Conservation (phyloP, 2,797 vertebrate species). For the Mastacembelus armatus region DNA sequence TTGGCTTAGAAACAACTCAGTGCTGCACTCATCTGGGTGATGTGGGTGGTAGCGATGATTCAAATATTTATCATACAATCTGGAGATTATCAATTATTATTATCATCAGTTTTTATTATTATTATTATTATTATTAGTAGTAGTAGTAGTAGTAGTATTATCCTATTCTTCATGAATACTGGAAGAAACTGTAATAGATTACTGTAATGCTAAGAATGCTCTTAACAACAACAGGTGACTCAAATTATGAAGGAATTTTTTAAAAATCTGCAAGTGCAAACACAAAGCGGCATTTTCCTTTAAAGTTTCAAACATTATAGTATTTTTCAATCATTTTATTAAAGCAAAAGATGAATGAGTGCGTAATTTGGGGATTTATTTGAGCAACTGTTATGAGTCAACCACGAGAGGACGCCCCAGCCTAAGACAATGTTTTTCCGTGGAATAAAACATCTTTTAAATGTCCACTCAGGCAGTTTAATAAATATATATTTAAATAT, state of each 20-base stretch:
- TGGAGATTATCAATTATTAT: background rate
- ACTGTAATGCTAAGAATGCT: background rate
- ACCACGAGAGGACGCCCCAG: conserved; percentile 55
- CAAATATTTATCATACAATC: background rate
- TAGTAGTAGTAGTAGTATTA: too few species aligned
- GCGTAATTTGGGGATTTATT: too few species aligned
- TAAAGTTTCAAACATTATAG: background rate
- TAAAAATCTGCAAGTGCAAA: too few species aligned
- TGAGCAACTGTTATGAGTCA: too few species aligned
- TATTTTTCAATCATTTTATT: background rate
- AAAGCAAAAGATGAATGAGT: background rate
- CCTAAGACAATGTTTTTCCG: background rate
- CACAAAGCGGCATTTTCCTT: background rate
- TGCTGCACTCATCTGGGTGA: conserved; percentile 69
- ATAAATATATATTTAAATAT: background rate
- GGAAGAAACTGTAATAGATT: background rate
- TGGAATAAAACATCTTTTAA: background rate
- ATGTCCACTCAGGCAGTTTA: background rate
- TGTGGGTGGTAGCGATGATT: conserved; percentile 20
- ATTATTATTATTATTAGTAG: too few species aligned
- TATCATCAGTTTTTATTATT: background rate
- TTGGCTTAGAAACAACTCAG: conserved; percentile 34
- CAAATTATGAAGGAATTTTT: too few species aligned
- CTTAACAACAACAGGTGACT: background rate
- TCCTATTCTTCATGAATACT: background rate